These are phyloP conservation scores for Arvicanthis niloticus DNA, from an alignment of 2,113 vertebrate genomes.

Conservation along the genomic window DNA sequence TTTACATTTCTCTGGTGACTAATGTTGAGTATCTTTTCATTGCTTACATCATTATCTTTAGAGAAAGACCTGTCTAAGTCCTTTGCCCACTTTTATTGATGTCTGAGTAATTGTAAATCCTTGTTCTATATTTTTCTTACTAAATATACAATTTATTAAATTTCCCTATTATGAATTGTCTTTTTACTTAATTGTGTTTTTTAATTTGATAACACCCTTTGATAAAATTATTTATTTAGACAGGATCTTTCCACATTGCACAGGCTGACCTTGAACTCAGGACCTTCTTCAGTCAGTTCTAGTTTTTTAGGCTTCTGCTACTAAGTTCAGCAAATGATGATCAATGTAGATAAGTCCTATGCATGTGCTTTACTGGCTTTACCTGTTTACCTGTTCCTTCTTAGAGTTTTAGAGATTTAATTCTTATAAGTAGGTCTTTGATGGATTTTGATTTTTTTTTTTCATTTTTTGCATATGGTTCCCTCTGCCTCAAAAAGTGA, in stretches of 20 bases:
- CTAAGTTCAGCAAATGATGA: neutral
- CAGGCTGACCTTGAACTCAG: neutral
- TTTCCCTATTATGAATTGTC: neutral
- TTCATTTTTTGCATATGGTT: neutral
- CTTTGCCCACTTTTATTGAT: conserved; percentile 23
- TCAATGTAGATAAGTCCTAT: neutral
- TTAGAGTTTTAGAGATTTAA: conserved; percentile 8
- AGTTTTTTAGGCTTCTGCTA: neutral
- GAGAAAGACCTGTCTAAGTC: conserved; percentile 8
- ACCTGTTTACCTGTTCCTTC: conserved; percentile 1
- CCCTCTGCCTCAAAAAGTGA: neutral
- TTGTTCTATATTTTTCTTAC: neutral
- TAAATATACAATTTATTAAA: neutral
- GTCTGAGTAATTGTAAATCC: neutral
- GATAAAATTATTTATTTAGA: neutral
- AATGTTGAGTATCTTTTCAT: conserved; percentile 52
- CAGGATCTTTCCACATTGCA: neutral
- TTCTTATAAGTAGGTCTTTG: conserved; percentile 40
- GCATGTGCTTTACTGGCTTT: neutral
- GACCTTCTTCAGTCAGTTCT: neutral
- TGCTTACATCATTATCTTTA: conserved; percentile 35
- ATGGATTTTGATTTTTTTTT: conserved; percentile 40
- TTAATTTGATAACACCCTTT: conserved; percentile 29
- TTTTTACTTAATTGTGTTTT: conserved; percentile 4
- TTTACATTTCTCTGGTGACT: conserved; percentile 30